These are phyloP conservation scores for Perizoma flavofasciatum DNA, from an alignment of 2,888 invertebrate species.

Conservation along the genomic window DNA sequence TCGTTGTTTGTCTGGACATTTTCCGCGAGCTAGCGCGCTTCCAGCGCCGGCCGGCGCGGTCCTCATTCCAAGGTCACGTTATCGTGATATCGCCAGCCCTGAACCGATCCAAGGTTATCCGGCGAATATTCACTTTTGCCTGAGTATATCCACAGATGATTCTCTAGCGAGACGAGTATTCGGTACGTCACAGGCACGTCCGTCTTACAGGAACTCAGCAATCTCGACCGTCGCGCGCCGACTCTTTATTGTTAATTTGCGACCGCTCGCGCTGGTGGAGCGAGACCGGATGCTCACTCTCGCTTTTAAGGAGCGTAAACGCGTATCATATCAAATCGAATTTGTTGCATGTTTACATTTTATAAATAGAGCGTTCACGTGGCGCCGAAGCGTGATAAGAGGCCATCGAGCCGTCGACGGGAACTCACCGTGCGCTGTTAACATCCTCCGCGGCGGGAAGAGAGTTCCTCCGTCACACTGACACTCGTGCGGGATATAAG, in stretches of 20 bases:
- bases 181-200: constrained; percentile 54
- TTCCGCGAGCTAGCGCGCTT: constrained; percentile 71
- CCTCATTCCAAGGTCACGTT: constrained; percentile 79
- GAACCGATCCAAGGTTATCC: constrained; percentile 67
- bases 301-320: constrained; percentile 64
- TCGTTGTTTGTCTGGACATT: constrained; percentile 76
- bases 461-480: constrained; percentile 78
- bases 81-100: constrained; percentile 80
- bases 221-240: constrained; percentile 70
- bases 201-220: constrained; percentile 79
- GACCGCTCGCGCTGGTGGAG: constrained; percentile 53
- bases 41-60: constrained; percentile 74
- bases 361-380: constrained; percentile 82
- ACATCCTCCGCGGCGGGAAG: constrained; percentile 79
- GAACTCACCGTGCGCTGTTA: constrained; percentile 83
- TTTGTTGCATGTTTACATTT: constrained; percentile 81
- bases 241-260: constrained; percentile 75
- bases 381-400: constrained; percentile 71
- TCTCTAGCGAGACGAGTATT: constrained; percentile 44
- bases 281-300: constrained; percentile 64
- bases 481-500: constrained; percentile 79
- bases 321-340: constrained; percentile 70
- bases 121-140: constrained; percentile 49
- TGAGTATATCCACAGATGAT: constrained; percentile 43
- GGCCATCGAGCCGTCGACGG: constrained; percentile 57